Evolutionary conservation across 2,113 vertebrate species (phyloP), one percentile per base, ranked within the genome.

Genomic region (Poeciliopsis prolifica): DNA sequence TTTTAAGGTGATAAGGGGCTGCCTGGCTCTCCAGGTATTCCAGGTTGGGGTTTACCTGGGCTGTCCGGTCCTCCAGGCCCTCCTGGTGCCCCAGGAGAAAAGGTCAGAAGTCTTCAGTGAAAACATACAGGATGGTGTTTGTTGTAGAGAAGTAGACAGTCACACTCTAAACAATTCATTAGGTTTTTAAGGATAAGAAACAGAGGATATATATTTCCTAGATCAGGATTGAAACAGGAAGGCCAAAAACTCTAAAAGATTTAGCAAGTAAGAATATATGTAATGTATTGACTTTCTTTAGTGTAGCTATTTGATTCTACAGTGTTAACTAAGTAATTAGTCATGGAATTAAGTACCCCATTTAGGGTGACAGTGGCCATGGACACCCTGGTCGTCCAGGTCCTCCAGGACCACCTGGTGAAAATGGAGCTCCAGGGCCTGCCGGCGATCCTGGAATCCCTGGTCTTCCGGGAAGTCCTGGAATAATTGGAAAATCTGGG

Each of bases 401-500:
- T 61, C 84, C 8, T 3, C 66, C 68, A 51, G 92, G 92, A 26
- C 2, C 1, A 48, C 54, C 67, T 61, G 90, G 90, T 54, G n/a
- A 63, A 35, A 42, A 66, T 11, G 91, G 92, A 31, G 48, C 0
- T 68, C 75, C 67, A 61, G 92, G 96, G n/a, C 78, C 91, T 72
- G 74, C 78, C 62, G 96, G 95, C 90, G 88, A 89, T 89, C 54
- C 75, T 61, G 91, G 92, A 19, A 28, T 3, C 24, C 65, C 70
- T 54, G 91, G 91, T 14, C 40, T 88, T 89, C 60, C 77, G 89
- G 93, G 95, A 85, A 66, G 72, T 82, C 69, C 87, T 0, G 96
- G 96, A 58, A 63, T 31, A 42, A 80, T 77, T 0, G 97, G 96
- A 48, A 76, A 40, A 17, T 58, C 65, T 1, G 92, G 91, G 33